A percentile compares a stretch with the other conserved stretches of the same genome.
Evolutionary conservation across 2,113 vertebrate species (phyloP).

Genomic region (Regulus satrapa): DNA sequence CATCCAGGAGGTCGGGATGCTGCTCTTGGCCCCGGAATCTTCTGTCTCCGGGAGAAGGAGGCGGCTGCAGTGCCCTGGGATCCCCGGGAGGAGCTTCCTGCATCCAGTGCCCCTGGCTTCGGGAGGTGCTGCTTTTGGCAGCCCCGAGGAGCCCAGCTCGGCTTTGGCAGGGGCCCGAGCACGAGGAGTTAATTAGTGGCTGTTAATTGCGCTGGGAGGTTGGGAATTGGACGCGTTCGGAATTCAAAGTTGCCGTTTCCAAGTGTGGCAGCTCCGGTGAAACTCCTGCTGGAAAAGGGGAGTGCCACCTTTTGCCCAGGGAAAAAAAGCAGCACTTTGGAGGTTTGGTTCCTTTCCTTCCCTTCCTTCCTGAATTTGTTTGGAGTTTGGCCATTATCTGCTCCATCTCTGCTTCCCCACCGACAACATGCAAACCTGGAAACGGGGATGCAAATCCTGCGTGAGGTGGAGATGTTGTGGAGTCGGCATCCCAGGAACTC

Average conservation of each 20-base stretch:
- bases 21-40: neutral
- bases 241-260: neutral
- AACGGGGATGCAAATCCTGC: neutral
- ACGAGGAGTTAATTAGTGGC: neutral
- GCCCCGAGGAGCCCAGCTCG: neutral
- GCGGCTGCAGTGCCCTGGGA: neutral
- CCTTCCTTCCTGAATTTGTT: neutral
- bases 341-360: neutral
- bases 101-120: neutral
- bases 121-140: neutral
- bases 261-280: neutral
- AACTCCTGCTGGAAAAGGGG: neutral
- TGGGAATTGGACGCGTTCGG: neutral
- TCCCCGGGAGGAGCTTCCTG: neutral
- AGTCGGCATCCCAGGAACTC: rapidly evolving
- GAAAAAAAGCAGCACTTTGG: neutral
- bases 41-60: rapidly evolving
- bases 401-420: neutral
- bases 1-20: rapidly evolving
- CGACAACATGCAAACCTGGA: neutral
- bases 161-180: neutral
- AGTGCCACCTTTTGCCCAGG: rapidly evolving
- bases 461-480: rapidly evolving
- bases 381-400: neutral
- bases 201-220: neutral